Evolutionary conservation across 2,888 invertebrate species (phyloP), one percentile per base, ranked within the genome.

Genomic region (Parapristionchus giblindavisi): DNA sequence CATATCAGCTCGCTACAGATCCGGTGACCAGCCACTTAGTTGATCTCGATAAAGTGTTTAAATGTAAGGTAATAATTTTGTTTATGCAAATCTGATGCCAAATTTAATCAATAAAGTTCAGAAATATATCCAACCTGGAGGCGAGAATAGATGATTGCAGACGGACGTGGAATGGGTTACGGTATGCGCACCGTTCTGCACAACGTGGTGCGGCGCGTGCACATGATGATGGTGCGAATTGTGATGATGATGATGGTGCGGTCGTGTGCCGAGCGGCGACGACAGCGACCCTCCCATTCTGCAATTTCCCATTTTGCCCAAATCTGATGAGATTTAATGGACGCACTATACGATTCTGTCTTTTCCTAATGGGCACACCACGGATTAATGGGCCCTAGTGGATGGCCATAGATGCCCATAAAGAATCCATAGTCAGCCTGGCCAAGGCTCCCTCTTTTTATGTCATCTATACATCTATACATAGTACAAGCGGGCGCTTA

Each of bases 121-220:
- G 48, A 14, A 14, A 11, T 21, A 11, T 11, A 21, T 21, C 52
- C 5, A 17, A 76, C 82, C 82, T 43, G 80, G 79, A 8, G 84
- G 80, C 38, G 83, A 81, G 76, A 84, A 84, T 40, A 84, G 78
- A 76, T 84, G 84, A 75, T 84, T 84, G 76, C 84, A 84, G 29
- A 84, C 81, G 54, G 77, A 77, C 17, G 77, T 77, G 5, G 76
- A 74, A 36, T 71, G 70, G n/a, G 70, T 34, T 36, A 68, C 68
- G 36, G 63, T 29, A 21, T 40, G 63, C 17, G 38, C 27, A n/a
- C 27, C 34, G 17, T 34, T 32, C n/a, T 65, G 75, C 29, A 24
- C 17, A 17, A 54, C 34, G 40, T 75, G 75, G 17, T 51, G 66
- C n/a, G 32, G 51, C n/a, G 3, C 11, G 34, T 68, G 52, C 36